These are phyloP conservation scores for Daphoenositta chrysoptera DNA, from an alignment of 2,113 vertebrate genomes.

Conservation along the genomic window DNA sequence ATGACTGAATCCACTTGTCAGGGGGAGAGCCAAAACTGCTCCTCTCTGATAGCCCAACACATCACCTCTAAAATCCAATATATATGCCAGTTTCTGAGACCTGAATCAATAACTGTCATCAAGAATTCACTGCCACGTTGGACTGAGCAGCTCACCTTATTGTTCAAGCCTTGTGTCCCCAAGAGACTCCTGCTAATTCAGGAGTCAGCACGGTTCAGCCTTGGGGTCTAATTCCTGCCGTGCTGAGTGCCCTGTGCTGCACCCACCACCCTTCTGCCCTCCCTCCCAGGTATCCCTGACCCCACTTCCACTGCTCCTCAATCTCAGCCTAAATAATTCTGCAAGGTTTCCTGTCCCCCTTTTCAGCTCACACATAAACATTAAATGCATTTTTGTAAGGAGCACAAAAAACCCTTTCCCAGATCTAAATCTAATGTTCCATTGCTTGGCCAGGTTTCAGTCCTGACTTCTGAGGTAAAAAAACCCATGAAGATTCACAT, in stretches of 20 bases:
- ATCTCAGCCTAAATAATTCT: neutral
- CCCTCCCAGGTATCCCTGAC: neutral
- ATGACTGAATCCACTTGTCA: neutral
- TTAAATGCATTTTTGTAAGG: neutral
- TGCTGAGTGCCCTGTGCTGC: neutral
- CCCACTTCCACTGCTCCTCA: neutral
- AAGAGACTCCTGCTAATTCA: neutral
- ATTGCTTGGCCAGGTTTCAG: neutral
- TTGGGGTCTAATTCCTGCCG: neutral
- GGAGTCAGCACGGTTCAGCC: neutral
- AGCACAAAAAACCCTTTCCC: neutral
- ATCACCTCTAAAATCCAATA: slow-evolving; percentile 33
- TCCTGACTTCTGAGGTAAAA: neutral
- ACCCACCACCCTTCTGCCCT: neutral
- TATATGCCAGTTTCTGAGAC: neutral
- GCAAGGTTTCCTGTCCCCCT: neutral
- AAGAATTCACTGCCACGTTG: neutral
- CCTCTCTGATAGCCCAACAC: neutral
- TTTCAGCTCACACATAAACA: neutral
- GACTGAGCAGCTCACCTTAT: neutral
- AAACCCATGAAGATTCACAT: neutral
- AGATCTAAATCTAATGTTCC: neutral
- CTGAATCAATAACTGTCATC: slow-evolving; percentile 8
- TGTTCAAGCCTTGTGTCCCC: neutral
- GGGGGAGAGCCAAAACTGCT: neutral